Conservation (phyloP, 2,113 vertebrate species). For the Sialia sialis region DNA sequence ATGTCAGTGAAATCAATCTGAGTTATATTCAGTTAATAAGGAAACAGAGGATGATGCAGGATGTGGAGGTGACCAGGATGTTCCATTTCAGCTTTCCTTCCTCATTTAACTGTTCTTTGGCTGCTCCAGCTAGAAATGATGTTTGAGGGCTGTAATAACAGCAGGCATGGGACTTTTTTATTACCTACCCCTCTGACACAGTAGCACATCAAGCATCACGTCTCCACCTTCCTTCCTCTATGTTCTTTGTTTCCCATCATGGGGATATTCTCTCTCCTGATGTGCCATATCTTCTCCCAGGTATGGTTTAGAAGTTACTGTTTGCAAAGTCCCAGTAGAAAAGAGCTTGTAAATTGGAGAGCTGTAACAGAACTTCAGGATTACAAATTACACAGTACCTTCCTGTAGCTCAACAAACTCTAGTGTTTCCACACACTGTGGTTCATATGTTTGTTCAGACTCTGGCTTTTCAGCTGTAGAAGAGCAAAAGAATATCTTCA, state of each 20-base stretch:
- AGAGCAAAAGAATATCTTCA: not conserved
- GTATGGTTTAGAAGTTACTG: not conserved
- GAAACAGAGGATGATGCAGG: not conserved
- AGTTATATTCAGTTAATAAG: slow-evolving; percentile 32
- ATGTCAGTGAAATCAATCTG: not conserved
- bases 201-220: not conserved
- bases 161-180: not conserved
- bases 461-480: not conserved
- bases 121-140: not conserved
- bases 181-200: not conserved
- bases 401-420: not conserved
- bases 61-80: slow-evolving; percentile 43
- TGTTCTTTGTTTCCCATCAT: not conserved
- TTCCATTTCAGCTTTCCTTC: slow-evolving; percentile 59
- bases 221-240: not conserved
- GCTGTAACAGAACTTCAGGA: not conserved
- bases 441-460: not conserved
- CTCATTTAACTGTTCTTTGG: slow-evolving; percentile 46
- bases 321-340: not conserved
- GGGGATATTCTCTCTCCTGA: not conserved
- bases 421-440: not conserved
- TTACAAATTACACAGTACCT: not conserved
- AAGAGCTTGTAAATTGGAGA: not conserved
- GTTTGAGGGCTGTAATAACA: not conserved
- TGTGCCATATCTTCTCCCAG: not conserved